Evolutionary conservation across 1,140 invertebrate genomes (phyloP), one percentile per base, ranked within the genome.

Genomic region (Drosophila kikkawai): DNA sequence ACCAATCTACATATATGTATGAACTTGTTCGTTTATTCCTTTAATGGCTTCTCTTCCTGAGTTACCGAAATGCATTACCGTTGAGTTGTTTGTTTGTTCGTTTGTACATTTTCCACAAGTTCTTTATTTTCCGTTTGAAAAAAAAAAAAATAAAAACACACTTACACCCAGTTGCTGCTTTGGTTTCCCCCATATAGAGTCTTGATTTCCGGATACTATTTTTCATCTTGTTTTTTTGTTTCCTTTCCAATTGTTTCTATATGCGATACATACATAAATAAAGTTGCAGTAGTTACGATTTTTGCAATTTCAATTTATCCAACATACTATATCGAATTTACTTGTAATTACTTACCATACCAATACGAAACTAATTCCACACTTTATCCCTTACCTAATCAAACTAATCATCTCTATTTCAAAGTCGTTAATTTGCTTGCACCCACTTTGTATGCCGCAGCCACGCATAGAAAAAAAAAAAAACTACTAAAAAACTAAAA

Each of bases 401-500:
- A 80, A 73, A 45, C 60, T 85, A 81, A 77, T 74, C 67, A 85
- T 86, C 66, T 76, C 51, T 69, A 82, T 82, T 85, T 79, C 26
- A 90, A 86, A 88, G 66, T 80, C 70, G 81, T 88, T 85, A 65
- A 85, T 91, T 93, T 93, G 92, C 92, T 93, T 93, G 92, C 92
- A 93, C 92, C 84, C 80, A 77, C 78, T 87, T 92, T 92, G 92
- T 92, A 92, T 93, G 92, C 92, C 92, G 92, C 91, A 92, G 92
- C 92, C 92, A 93, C 92, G 92, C 92, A 93, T 93, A 91, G 73
- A 59, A 73, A 75, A 77, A 59, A 73, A 75, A 77, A 77, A 58
- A 68, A 37, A 22, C n/a, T 39, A 68, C 61, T 37, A 45, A 66
- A 53, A 61, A 26, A 37, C 45, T 37, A 55, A 63, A 74, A 36